Conservation (phyloP, 2,113 vertebrate species). For the Orcinus orca region DNA sequence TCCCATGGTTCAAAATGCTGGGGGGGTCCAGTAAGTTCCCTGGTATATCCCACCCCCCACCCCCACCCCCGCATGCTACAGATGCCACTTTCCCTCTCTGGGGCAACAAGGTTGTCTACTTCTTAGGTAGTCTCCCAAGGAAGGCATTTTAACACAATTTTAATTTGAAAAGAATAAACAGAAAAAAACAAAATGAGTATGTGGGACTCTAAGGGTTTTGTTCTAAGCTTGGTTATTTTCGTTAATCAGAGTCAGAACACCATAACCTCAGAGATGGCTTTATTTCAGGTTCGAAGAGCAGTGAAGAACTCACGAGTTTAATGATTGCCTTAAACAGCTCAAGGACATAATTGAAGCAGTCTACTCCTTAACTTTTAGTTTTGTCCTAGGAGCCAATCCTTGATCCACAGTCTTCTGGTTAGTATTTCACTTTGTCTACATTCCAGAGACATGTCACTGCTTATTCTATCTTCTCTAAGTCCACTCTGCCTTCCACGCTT, state of each 20-base stretch:
- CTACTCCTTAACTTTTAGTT: neutral
- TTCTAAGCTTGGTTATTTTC: neutral
- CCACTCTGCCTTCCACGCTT: neutral
- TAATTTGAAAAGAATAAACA: conserved; percentile 26
- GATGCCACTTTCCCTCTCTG: neutral
- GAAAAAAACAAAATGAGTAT: neutral
- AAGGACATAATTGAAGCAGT: neutral
- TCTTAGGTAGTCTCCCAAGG: neutral
- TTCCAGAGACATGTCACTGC: neutral
- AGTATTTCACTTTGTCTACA: neutral
- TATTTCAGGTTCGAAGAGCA: conserved; percentile 23
- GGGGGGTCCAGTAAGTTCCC: neutral
- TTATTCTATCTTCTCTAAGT: neutral
- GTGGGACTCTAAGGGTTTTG: neutral
- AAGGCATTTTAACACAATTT: neutral
- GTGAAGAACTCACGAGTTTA: conserved; percentile 25
- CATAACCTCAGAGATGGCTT: neutral
- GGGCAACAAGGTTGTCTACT: neutral
- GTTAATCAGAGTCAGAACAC: conserved; percentile 14
- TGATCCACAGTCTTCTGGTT: neutral
- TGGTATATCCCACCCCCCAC: fast-evolving
- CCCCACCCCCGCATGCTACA: neutral
- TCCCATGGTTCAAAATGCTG: neutral
- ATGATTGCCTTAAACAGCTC: conserved; percentile 31
- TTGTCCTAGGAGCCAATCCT: neutral